Evolutionary conservation across 2,888 invertebrate genomes (phyloP).

Genomic region (Yponomeuta sedellus): DNA sequence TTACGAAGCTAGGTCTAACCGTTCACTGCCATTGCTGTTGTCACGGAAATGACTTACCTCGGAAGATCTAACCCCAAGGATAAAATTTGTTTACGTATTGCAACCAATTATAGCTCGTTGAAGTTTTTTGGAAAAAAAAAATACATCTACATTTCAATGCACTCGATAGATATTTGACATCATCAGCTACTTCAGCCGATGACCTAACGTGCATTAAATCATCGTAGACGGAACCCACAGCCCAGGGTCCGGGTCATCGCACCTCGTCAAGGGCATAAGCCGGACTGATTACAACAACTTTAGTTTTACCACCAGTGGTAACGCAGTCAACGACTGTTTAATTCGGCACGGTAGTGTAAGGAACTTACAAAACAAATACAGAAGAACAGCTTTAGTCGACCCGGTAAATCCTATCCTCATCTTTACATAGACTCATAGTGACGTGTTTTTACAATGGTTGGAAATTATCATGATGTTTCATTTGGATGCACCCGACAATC

Average conservation of each 20-base stretch:
- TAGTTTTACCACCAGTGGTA: constrained; percentile 23
- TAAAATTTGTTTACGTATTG: too few species aligned
- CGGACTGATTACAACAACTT: constrained; percentile 37
- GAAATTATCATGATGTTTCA: too few species aligned
- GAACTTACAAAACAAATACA: constrained; percentile 23
- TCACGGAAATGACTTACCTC: too few species aligned
- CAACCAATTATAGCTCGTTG: too few species aligned
- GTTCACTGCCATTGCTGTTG: too few species aligned
- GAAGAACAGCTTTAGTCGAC: background rate
- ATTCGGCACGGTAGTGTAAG: constrained; percentile 44
- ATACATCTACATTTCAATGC: background rate
- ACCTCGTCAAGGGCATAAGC: constrained; percentile 40
- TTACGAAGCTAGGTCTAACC: too few species aligned
- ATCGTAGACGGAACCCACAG: constrained; percentile 5
- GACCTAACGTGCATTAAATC: background rate
- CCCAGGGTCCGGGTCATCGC: constrained; percentile 41
- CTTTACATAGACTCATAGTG: background rate
- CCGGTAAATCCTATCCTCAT: background rate
- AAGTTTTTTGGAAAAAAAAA: background rate
- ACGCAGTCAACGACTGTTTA: constrained; percentile 35
- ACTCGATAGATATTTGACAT: background rate
- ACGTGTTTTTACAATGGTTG: background rate
- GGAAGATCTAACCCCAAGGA: too few species aligned
- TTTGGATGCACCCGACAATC: too few species aligned
- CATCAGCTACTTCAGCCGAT: background rate